Percentiles rank a stretch among this genome's conserved stretches.
Evolutionary conservation across 2,113 vertebrate genomes (phyloP).

Genomic region (Oncorhynchus keta): DNA sequence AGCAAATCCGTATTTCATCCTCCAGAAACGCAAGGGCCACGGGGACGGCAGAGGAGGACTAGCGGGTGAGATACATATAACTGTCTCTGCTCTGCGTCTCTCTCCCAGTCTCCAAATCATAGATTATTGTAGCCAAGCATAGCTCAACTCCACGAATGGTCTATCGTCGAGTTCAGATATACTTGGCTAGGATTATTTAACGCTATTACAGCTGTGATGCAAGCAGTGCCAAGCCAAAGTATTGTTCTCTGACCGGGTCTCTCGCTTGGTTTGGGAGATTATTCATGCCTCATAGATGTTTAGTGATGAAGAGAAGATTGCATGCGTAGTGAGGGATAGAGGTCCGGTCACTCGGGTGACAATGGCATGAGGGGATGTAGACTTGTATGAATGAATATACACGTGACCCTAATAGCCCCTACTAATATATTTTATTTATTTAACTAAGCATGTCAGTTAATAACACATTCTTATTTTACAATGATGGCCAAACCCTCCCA

Average conservation of each 20-base stretch:
- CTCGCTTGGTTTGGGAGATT: neutral
- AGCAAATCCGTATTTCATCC: constrained; percentile 95
- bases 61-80: constrained; percentile 69
- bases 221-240: neutral
- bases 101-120: neutral
- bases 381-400: neutral
- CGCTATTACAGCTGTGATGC: neutral
- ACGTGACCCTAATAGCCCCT: neutral
- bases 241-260: neutral
- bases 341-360: too few relatives aligned
- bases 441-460: too few relatives aligned
- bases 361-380: neutral
- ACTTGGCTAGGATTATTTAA: neutral
- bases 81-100: neutral
- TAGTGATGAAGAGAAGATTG: neutral
- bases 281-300: too few relatives aligned
- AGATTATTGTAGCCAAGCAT: too few relatives aligned
- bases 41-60: constrained; percentile 87
- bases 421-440: too few relatives aligned
- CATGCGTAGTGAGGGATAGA: neutral
- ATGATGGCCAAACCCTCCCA: too few relatives aligned
- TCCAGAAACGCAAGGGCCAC: constrained; percentile 94
- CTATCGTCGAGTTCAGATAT: neutral
- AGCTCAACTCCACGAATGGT: too few relatives aligned
- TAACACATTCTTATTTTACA: too few relatives aligned